Evolutionary conservation across 2,797 vertebrate genomes (phyloP), one percentile per base, ranked within the genome.

Genomic region (Lepilemur ruficaudatus): DNA sequence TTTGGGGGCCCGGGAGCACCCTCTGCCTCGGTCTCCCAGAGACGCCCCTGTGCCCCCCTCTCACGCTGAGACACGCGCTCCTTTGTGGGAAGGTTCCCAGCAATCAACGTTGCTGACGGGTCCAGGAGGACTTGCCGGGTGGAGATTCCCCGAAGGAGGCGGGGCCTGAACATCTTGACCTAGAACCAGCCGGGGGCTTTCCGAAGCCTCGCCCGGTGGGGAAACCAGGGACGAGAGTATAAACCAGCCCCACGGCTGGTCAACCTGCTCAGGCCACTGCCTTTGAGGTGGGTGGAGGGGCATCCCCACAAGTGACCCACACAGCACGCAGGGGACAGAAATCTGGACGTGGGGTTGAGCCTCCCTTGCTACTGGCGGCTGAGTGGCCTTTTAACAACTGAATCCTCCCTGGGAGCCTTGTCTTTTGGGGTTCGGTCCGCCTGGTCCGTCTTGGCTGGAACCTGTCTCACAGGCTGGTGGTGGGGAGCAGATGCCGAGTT

Each of bases 161-260:
- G 43, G 11, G 46, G 4, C 32, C 18, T 1, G 25, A 43, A 18
- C 69, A 18, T 6, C 4, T 15, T 6, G 41, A 52, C 30, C 48
- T 41, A 8, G 5, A 50, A 15, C 23, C 30, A 55, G 5, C 14
- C 15, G 22, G 3, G 9, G 43, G 28, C 11, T 67, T 72, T 30
- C 41, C 23, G 6, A 12, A 70, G 14, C 8, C 43, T 12, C 20
- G 38, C 22, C 35, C 4, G 28, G 23, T 30, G 12, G n/a, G 23
- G 57, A 67, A 57, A 46, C 28, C 48, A 61, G 43, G 35, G 32
- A 22, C 10, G 12, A 57, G 11, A 14, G 1, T 38, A 5, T 3
- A 32, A 4, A 4, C 7, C 0, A 0, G 1, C 12, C 18, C 32
- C 22, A 30, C 14, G 25, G 0, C 7, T 22, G 7, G 30, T 35